Percentiles rank a stretch among this genome's conserved stretches.
phyloP scores from a whole-genome alignment of 2,797 vertebrate species.

The Lutjanus argentimaculatus region DNA sequence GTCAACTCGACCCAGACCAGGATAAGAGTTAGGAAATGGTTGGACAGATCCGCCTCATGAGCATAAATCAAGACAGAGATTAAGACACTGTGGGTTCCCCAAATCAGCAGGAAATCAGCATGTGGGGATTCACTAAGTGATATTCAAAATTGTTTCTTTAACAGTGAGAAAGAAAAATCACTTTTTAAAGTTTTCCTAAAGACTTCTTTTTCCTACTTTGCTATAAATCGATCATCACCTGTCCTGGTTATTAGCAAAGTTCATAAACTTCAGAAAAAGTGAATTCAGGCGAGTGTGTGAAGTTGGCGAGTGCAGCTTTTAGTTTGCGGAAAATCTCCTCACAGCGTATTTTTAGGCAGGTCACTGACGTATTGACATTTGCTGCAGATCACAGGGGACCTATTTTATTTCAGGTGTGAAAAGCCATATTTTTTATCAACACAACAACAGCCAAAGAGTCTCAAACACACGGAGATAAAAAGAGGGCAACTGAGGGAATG shows the following conservation, averaged over 20 bases:
- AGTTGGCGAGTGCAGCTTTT: constrained; percentile 19
- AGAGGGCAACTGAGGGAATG: constrained; percentile 50
- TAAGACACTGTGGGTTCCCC: background rate
- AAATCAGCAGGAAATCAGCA: background rate
- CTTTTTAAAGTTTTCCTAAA: background rate
- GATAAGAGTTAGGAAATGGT: background rate
- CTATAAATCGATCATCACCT: constrained; percentile 9
- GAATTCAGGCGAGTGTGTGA: background rate
- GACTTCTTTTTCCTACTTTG: background rate
- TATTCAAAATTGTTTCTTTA: background rate
- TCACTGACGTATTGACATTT: constrained; percentile 25
- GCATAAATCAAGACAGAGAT: background rate
- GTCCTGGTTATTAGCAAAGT: background rate
- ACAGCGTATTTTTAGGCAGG: background rate
- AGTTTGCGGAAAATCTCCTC: constrained; percentile 40
- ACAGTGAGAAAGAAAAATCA: background rate
- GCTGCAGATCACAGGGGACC: constrained; percentile 22
- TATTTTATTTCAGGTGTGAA: constrained; percentile 54
- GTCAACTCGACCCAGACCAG: background rate
- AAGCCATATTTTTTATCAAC: constrained; percentile 37
- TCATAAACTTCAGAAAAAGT: background rate
- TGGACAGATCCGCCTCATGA: background rate
- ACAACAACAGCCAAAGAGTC: constrained; percentile 20
- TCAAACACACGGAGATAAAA: constrained; percentile 12
- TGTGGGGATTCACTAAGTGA: no score